Percentiles rank a stretch among this genome's conserved stretches.
phyloP scores from a whole-genome alignment of 2,888 invertebrate species.

The Scaptomyza caliginosa region DNA sequence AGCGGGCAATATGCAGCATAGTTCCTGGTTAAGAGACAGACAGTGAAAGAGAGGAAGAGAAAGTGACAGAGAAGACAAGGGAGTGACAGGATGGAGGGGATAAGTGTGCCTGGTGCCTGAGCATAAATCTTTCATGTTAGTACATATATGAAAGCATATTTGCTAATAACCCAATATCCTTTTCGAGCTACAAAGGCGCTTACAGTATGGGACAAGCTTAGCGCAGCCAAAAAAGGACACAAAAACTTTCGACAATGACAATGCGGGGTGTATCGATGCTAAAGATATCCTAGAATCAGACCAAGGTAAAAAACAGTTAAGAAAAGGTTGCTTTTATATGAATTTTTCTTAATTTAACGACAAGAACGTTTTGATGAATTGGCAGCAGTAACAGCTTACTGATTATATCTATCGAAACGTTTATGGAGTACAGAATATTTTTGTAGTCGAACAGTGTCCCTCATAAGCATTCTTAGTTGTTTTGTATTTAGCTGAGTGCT shows the following conservation, averaged over 20 bases:
- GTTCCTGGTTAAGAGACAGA: constrained; percentile 9
- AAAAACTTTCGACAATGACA: neutral
- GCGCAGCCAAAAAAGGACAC: constrained; percentile 56
- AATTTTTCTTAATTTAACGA: neutral
- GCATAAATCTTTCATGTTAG: constrained; percentile 74
- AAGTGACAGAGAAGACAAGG: neutral
- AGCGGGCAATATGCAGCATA: constrained; percentile 64
- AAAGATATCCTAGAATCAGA: neutral
- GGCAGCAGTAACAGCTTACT: neutral
- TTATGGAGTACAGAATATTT: neutral
- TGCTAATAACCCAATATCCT: constrained; percentile 76
- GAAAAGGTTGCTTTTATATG: neutral
- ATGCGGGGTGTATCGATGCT: neutral
- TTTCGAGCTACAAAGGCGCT: constrained; percentile 41
- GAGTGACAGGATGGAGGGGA: neutral
- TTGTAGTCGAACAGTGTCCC: neutral
- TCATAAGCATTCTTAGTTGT: constrained; percentile 12
- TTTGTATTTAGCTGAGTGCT: constrained; percentile 74
- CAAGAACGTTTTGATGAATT: neutral
- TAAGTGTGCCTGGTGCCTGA: constrained; percentile 38
- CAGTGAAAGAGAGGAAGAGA: neutral
- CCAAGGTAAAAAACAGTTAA: neutral
- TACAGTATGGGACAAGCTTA: constrained; percentile 16
- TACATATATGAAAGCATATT: constrained; percentile 69
- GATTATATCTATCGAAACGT: neutral